These are phyloP conservation scores for Anser brachyrhynchus DNA, from an alignment of 2,113 vertebrate species.

Conservation along the genomic window DNA sequence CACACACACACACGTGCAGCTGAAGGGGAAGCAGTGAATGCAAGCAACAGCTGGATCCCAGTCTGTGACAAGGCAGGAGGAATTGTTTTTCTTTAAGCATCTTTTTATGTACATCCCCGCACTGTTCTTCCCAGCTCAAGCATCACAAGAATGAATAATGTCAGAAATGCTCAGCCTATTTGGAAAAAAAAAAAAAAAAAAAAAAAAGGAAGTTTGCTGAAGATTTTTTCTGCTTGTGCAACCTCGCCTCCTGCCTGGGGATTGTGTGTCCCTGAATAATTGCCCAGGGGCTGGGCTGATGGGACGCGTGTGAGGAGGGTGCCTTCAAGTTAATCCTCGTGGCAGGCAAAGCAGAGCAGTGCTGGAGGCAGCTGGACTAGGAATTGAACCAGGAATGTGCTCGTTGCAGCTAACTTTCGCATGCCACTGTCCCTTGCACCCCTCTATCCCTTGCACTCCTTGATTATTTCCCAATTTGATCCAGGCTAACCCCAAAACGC, in stretches of 20 bases:
- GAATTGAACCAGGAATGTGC: neutral
- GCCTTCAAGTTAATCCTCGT: neutral
- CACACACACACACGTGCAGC: slow-evolving; percentile 19
- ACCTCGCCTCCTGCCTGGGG: neutral
- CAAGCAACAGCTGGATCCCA: slow-evolving; percentile 47
- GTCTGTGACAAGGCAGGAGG: neutral
- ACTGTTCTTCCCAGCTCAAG: neutral
- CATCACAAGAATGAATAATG: neutral
- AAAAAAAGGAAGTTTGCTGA: neutral
- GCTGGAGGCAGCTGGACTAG: neutral
- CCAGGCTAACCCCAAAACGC: neutral
- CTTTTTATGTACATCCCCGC: neutral
- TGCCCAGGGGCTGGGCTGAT: neutral
- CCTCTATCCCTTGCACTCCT: rapidly evolving
- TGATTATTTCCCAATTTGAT: neutral
- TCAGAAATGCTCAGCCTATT: neutral
- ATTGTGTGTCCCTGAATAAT: neutral
- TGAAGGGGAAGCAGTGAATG: neutral
- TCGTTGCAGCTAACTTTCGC: neutral
- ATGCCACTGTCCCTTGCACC: neutral
- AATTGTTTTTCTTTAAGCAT: slow-evolving; percentile 2
- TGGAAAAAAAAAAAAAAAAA: neutral
- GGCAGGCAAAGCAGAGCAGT: neutral
- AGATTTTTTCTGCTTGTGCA: neutral
- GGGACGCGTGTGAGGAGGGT: neutral